Base-by-base conservation (phyloP, 2,797 vertebrate species). In the Falco cherrug region DNA sequence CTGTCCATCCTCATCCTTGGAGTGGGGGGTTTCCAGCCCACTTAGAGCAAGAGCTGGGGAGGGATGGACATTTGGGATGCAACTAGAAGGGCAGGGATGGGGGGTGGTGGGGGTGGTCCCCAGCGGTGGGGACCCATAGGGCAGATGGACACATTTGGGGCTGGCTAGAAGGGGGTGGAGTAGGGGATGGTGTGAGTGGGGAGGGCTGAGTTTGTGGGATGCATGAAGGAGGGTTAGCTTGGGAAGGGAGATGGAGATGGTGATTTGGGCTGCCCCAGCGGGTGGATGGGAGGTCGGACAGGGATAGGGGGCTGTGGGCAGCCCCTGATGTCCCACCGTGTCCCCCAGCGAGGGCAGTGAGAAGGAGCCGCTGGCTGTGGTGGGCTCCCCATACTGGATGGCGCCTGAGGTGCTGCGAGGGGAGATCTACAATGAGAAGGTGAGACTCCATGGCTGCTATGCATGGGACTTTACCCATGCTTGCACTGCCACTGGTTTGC, bases 351-450 rank as follows among this genome's bases (percentile, higher is more conserved):
- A 99, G 60, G 98, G 98, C 16, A 97, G 97, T 0, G 98, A 98
- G 80, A 99, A 99, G 96, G 98, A 99, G 96, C 99, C 98, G 0
- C 95, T 99, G 97, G 98, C 99, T 0, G 98, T 99, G 16, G 99
- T 99, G 31, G 99, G 99, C 76, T 99, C 99, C 59, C 99, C 99
- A 0, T 99, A 99, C 87, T 99, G 99, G 99, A 99, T 99, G 99
- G 99, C 99, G 20, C 99, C 99, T 0, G 99, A 99, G 93, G 98
- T 99, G 84, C 98, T 99, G 48, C 96, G 98, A 87, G 99, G 99
- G 81, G 99, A 99, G 87, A 96, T 99, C 59, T 99, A 99, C 95
- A 98, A 99, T 4, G 99, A 99, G 97, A 99, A 99, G 99, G 99
- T 99, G 97, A 97, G 26, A 13, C n/a, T 29, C 39, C 0, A 0